These are phyloP conservation scores for Meganola albula DNA, from an alignment of 2,888 invertebrate genomes.

Conservation along the genomic window DNA sequence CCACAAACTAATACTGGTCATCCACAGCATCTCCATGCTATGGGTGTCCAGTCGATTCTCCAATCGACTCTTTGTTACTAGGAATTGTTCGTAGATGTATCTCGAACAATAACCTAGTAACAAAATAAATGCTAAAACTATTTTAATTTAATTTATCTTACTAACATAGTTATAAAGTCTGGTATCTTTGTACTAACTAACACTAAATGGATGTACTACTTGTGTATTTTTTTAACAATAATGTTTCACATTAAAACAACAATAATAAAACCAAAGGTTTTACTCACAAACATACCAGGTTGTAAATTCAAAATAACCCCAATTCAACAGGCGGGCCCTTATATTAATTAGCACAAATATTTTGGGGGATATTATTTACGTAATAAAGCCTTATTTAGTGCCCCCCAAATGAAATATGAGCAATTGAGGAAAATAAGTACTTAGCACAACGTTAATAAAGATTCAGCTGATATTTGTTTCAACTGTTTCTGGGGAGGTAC, in stretches of 20 bases:
- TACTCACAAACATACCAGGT: conserved; percentile 30
- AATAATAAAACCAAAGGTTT: conserved; percentile 20
- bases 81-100: too few relatives aligned
- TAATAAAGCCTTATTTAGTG: conserved; percentile 74
- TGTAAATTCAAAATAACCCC: conserved; percentile 43
- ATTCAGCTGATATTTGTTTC: conserved; percentile 22
- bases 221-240: too few relatives aligned
- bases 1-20: too few relatives aligned
- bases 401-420: conserved; percentile 70
- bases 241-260: conserved; percentile 4
- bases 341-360: conserved; percentile 74
- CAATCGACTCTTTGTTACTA: too few relatives aligned
- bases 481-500: neutral
- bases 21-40: too few relatives aligned
- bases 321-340: conserved; percentile 53
- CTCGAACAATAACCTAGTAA: too few relatives aligned
- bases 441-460: conserved; percentile 45
- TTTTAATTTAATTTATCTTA: neutral
- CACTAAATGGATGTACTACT: too few relatives aligned
- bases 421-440: conserved; percentile 65
- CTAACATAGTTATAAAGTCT: too few relatives aligned
- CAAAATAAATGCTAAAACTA: too few relatives aligned
- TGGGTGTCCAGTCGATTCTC: too few relatives aligned
- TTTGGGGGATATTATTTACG: conserved; percentile 73
- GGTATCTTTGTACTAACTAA: too few relatives aligned